Evolutionary conservation across 2,888 invertebrate species (phyloP), one percentile per base, ranked within the genome.

Genomic region (Synergus umbraculus): DNA sequence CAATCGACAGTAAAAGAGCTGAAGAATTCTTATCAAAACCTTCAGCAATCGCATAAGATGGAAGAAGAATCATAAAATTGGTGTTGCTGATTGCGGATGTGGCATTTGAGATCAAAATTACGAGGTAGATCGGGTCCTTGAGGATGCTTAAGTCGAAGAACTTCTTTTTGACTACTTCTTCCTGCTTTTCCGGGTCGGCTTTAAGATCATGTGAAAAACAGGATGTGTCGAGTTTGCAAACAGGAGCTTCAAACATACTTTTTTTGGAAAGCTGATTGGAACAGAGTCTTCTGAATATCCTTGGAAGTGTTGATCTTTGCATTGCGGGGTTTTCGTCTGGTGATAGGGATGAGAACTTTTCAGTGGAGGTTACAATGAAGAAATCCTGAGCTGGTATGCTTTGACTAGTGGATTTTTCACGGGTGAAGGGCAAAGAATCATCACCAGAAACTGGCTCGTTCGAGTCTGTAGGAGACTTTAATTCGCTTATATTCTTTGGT

Each of bases 11-110:
- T 49, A 97, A 91, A 84, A 96, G 94, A 2, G 97, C 97, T 0
- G 96, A 95, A 58, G 94, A 92, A 0, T 95, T 94, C 87, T 95
- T 96, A 89, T 96, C 95, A 87, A 95, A 97, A 0, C 95, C 95
- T 78, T 96, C 93, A 43, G 94, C 94, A 3, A 95, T 91, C 0
- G 97, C 97, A 89, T 97, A 97, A 0, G 96, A 94, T 0, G 97
- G 97, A 22, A 97, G 93, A 37, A 97, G 91, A 54, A 97, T 97
- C 78, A 97, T 96, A 86, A 97, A 97, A 89, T 97, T 97, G 0
- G 97, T 97, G 87, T 97, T 97, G 82, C 97, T 96, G 79, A 97
- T 97, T 0, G 97, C 97, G 81, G 96, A 96, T 0, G 97, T 97
- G 63, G 96, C 97, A 87, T 97, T 97, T 0, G 97, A 97, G 87